Conservation (phyloP, 2,113 vertebrate genomes). For the Osmerus eperlanus region DNA sequence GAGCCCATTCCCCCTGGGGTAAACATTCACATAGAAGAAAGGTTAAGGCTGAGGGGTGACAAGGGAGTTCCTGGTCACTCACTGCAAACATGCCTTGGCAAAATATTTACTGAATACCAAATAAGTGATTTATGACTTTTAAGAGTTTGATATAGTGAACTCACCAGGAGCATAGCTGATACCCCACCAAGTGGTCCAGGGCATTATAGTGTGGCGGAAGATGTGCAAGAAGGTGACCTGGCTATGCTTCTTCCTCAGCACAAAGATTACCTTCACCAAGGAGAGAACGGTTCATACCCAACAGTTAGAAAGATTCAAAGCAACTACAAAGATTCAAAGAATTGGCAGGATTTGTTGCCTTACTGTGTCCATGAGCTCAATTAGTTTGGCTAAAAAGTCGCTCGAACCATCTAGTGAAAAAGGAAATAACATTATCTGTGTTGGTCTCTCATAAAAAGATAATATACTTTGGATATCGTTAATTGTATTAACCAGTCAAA, state of each 20-base stretch:
- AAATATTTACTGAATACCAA: no score
- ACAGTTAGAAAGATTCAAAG: background rate
- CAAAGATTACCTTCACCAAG: conserved; percentile 85
- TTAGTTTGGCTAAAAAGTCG: conserved; percentile 93
- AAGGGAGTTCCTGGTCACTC: background rate
- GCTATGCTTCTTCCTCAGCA: conserved; percentile 91
- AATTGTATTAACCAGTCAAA: background rate
- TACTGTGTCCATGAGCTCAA: conserved; percentile 95
- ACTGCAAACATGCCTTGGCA: background rate
- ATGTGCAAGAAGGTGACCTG: conserved; percentile 97
- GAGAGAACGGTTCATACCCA: background rate
- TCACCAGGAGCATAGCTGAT: conserved; percentile 85
- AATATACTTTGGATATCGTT: background rate
- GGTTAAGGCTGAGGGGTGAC: background rate
- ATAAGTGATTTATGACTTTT: background rate
- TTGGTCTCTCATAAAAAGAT: background rate
- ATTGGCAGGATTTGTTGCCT: conserved; percentile 46
- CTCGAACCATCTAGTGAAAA: conserved; percentile 85
- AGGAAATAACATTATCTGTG: background rate
- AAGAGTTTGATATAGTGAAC: conserved; percentile 24
- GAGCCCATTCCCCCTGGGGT: conserved; percentile 94
- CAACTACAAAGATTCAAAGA: background rate
- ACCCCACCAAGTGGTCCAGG: conserved; percentile 99
- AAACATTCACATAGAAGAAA: conserved; percentile 20
- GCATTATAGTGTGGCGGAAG: conserved; percentile 95